Evolutionary conservation across 2,888 invertebrate genomes (phyloP), one percentile per base, ranked within the genome.

Genomic region (Brachypterus glaber): DNA sequence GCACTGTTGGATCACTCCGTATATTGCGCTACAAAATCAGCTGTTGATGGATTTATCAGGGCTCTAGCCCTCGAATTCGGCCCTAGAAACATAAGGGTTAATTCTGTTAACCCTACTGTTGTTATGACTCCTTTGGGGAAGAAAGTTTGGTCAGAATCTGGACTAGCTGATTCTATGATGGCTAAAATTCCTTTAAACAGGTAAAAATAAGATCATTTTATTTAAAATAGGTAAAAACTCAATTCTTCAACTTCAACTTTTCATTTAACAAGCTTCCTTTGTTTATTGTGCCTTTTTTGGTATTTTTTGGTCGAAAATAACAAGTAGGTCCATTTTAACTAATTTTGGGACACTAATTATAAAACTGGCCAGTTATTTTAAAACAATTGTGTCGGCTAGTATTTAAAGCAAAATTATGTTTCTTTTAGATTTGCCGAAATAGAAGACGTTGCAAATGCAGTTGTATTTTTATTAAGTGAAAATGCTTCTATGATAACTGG

Each of bases 51-150:
- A 25, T 63, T 91, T 39, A 83, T 88, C 0, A 73, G 77, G 48
- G 76, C 78, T 0, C 77, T 91, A 77, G 89, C 92, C 0, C 57
- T 87, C 32, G 92, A 93, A 64, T 68, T 91, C 13, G 92, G 89
- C 0, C 74, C 75, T 0, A 70, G 79, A 40, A 74, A 77, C 18
- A 90, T 95, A 50, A 76, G 93, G 11, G 82, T 85, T 0, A 93
- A 93, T 60, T 73, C 79, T n/a, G 80, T 95, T 0, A 90, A 90
- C 63, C 93, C 93, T 1, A 92, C 92, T 0, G 90, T 88, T 0
- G 81, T 89, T 7, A 67, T 89, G 70, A 93, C 93, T 0, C 82
- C 80, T 33, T 78, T 93, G 80, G 90, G 89, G 0, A 73, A 72
- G 41, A 65, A 70, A n/a, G 80, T 77, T 17, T 95, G 92, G 92